Conservation (phyloP, 2,888 invertebrate species). For the Thera obeliscata region DNA sequence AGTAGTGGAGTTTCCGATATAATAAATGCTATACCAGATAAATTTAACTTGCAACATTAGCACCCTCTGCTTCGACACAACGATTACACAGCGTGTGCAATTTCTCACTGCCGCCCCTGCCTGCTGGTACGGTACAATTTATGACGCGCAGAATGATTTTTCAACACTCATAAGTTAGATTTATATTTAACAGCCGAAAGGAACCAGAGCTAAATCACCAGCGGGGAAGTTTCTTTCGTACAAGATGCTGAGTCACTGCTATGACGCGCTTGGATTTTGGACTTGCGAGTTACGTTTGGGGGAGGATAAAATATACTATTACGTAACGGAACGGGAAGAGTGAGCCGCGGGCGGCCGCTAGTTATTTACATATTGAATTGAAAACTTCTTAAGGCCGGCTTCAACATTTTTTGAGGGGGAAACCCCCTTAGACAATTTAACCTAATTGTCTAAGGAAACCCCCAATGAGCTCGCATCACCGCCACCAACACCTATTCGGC, state of each 20-base stretch:
- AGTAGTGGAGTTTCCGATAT: slow-evolving; percentile 58
- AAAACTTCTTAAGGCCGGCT: too few relatives aligned
- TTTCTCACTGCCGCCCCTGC: slow-evolving; percentile 79
- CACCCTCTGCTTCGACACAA: slow-evolving; percentile 73
- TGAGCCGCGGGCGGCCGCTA: too few relatives aligned
- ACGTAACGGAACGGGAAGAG: too few relatives aligned
- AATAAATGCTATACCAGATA: slow-evolving; percentile 77
- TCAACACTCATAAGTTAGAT: slow-evolving; percentile 78
- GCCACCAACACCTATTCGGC: too few relatives aligned
- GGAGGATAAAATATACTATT: slow-evolving; percentile 11
- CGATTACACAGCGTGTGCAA: slow-evolving; percentile 75
- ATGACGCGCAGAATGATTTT: slow-evolving; percentile 79
- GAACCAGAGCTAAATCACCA: slow-evolving; percentile 62
- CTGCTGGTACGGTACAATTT: slow-evolving; percentile 70
- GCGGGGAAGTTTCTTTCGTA: slow-evolving; percentile 52
- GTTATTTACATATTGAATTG: too few relatives aligned
- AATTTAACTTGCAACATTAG: slow-evolving; percentile 78
- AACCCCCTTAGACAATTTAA: too few relatives aligned
- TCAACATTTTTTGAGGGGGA: too few relatives aligned
- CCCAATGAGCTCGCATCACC: too few relatives aligned
- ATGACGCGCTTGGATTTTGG: slow-evolving; percentile 35
- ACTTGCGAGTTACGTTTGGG: slow-evolving; percentile 27
- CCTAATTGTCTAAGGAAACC: too few relatives aligned
- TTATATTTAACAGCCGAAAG: slow-evolving; percentile 74
- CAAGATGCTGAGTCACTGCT: slow-evolving; percentile 58